Percentiles rank a stretch among this genome's conserved stretches.
phyloP scores from a whole-genome alignment of 2,113 vertebrate species.

The Peromyscus californicus region DNA sequence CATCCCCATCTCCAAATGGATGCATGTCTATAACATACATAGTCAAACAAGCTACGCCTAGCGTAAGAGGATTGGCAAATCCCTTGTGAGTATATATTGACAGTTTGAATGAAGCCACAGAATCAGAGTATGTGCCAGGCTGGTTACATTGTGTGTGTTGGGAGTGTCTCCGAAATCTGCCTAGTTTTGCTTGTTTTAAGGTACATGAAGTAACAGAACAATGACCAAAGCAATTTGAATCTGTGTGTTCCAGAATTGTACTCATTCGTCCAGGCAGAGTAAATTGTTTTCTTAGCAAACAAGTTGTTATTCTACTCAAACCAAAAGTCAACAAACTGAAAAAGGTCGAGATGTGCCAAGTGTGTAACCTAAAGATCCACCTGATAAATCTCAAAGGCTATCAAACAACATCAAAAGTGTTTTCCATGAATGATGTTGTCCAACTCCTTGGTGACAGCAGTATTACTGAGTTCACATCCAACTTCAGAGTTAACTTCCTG shows the following conservation, averaged over 20 bases:
- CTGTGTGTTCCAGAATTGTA: slow-evolving; percentile 13
- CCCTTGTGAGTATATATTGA: not conserved
- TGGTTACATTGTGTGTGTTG: not conserved
- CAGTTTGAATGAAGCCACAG: not conserved
- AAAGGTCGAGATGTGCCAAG: not conserved
- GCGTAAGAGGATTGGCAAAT: too few species aligned
- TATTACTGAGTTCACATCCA: slow-evolving; percentile 45
- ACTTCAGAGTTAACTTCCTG: slow-evolving; percentile 23
- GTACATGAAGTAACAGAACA: not conserved
- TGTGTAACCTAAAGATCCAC: not conserved
- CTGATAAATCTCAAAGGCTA: not conserved
- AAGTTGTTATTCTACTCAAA: not conserved
- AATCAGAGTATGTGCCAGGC: not conserved
- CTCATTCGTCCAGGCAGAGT: not conserved
- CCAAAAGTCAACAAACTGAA: not conserved
- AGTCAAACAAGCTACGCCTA: not conserved
- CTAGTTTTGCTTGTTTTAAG: not conserved
- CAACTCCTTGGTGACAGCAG: slow-evolving; percentile 33
- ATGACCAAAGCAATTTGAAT: not conserved
- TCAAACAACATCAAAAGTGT: not conserved
- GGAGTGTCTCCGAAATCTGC: not conserved
- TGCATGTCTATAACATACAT: not conserved
- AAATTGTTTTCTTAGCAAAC: not conserved
- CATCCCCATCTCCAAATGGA: not conserved
- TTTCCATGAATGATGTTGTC: not conserved